Evolutionary conservation across 2,888 invertebrate genomes (phyloP), one percentile per base, ranked within the genome.

Genomic region (Trachelus tabidus): DNA sequence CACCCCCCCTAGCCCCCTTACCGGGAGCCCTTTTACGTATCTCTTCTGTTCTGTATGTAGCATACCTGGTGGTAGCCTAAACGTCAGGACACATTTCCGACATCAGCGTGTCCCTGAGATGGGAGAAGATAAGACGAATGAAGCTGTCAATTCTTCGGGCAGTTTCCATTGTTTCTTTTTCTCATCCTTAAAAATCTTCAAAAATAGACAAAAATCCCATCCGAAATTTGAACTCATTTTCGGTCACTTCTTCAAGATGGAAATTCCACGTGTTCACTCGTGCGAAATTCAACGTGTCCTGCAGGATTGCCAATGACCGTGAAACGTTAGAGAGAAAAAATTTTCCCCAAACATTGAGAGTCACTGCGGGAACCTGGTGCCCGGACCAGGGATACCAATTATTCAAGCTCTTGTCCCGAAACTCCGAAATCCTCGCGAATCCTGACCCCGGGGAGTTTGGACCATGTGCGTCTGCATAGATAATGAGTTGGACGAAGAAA

Each of bases 391-490:
- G 82, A 81, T 76, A 71, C 82, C 82, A 81, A 85, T 83, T 82
- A 81, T 85, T 83, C 81, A 81, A 75, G 80, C 76, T 79, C 83
- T 76, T 76, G 80, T 82, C 80, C 76, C 76, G 80, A 82, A 82
- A 84, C 80, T 82, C 79, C 78, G 78, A 77, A 80, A 82, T 83
- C 83, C 75, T 80, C 76, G 79, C 75, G 81, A 79, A 81, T 85
- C 78, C 79, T 77, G 78, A 83, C 79, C 79, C 80, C 74, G 71
- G 71, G 34, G 12, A 31, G 23, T 33, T 68, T 40, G 75, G 68
- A 35, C 68, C 76, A 78, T 71, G 80, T 79, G 80, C 78, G 81
- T 83, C 81, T 84, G 86, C 87, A 86, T 86, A 86, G 83, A 83
- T 84, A 85, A 85, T 81, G 79, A 86, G 82, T 79, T 73, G 40